A percentile compares a stretch with the other conserved stretches of the same genome.
Evolutionary conservation across 2,797 vertebrate species (phyloP).

Genomic region (Leptatherina wallacei): DNA sequence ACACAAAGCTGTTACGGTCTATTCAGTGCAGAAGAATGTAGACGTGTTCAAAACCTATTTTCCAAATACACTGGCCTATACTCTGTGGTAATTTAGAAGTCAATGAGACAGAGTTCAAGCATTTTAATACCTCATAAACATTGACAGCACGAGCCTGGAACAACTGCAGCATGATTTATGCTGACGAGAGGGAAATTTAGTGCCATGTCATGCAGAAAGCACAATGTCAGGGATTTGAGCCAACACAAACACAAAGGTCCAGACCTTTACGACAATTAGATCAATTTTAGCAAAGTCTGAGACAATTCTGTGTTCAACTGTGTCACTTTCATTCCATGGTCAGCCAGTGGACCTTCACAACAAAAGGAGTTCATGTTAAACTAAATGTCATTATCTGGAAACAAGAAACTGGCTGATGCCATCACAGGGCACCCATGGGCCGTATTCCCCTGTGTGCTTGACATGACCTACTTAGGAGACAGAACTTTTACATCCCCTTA

Average conservation of each 20-base stretch:
- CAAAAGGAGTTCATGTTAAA: slow-evolving; percentile 1
- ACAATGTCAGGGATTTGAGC: slow-evolving; percentile 14
- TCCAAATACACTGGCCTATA: slow-evolving; percentile 34
- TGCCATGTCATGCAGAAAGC: slow-evolving; percentile 58
- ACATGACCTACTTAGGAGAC: slow-evolving; percentile 73
- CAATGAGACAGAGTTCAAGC: slow-evolving; percentile 60
- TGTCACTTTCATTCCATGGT: slow-evolving; percentile 32
- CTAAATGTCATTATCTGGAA: slow-evolving; percentile 24
- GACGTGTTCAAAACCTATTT: slow-evolving; percentile 37
- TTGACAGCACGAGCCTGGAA: slow-evolving; percentile 49
- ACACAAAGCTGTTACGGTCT: slow-evolving; percentile 22
- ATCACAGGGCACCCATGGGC: slow-evolving; percentile 48
- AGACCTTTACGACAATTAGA: slow-evolving; percentile 39
- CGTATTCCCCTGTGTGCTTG: slow-evolving; percentile 36
- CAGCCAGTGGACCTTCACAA: slow-evolving; percentile 5
- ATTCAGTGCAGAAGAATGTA: slow-evolving; percentile 30
- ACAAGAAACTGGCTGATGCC: slow-evolving; percentile 43
- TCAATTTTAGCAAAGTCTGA: slow-evolving; percentile 38
- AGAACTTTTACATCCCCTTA: slow-evolving; percentile 61
- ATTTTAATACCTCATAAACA: slow-evolving; percentile 67
- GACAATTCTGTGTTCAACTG: slow-evolving; percentile 4
- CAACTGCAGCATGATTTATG: slow-evolving; percentile 47
- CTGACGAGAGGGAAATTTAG: slow-evolving; percentile 63
- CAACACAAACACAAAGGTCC: slow-evolving; percentile 28
- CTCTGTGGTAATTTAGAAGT: slow-evolving; percentile 52